Evolutionary conservation across 2,797 vertebrate genomes (phyloP).

Genomic region (Trematomus bernacchii): DNA sequence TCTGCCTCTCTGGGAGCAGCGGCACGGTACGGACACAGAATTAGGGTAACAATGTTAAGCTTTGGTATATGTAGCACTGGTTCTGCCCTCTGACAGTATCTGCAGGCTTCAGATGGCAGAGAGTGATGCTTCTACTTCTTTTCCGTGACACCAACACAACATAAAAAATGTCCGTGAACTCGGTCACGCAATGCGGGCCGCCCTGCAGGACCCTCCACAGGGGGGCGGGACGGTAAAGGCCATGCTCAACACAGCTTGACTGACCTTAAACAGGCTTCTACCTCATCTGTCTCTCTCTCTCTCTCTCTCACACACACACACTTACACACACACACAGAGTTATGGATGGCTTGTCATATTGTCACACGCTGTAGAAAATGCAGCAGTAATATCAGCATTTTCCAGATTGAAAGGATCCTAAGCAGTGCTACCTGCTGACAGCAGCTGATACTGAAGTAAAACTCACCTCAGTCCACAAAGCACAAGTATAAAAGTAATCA

Average conservation of each 20-base stretch:
- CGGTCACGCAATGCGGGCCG: slow-evolving; percentile 52
- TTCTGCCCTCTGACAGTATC: slow-evolving; percentile 42
- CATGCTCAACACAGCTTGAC: slow-evolving; percentile 62
- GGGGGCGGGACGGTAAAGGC: slow-evolving; percentile 62
- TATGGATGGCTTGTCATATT: slow-evolving; percentile 50
- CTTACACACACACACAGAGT: slow-evolving; percentile 15
- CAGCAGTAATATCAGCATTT: slow-evolving; percentile 67
- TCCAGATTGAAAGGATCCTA: slow-evolving; percentile 48
- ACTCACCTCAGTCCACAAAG: slow-evolving; percentile 59
- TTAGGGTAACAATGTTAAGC: slow-evolving; percentile 18
- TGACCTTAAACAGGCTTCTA: slow-evolving; percentile 64
- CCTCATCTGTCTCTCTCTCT: neutral
- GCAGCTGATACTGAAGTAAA: slow-evolving; percentile 64
- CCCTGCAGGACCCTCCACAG: slow-evolving; percentile 51
- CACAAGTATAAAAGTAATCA: slow-evolving; percentile 66
- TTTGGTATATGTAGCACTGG: slow-evolving; percentile 7
- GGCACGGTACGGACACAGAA: neutral
- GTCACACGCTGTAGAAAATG: slow-evolving; percentile 51
- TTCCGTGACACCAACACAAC: slow-evolving; percentile 44
- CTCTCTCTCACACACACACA: slow-evolving; percentile 15
- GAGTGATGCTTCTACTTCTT: slow-evolving; percentile 29
- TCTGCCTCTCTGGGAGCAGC: slow-evolving; percentile 27
- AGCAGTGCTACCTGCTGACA: slow-evolving; percentile 68
- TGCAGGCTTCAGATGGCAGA: slow-evolving; percentile 39
- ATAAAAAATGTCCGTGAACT: slow-evolving; percentile 57